phyloP scores from a whole-genome alignment of 2,113 vertebrate genomes.

The Glaucomys volans region DNA sequence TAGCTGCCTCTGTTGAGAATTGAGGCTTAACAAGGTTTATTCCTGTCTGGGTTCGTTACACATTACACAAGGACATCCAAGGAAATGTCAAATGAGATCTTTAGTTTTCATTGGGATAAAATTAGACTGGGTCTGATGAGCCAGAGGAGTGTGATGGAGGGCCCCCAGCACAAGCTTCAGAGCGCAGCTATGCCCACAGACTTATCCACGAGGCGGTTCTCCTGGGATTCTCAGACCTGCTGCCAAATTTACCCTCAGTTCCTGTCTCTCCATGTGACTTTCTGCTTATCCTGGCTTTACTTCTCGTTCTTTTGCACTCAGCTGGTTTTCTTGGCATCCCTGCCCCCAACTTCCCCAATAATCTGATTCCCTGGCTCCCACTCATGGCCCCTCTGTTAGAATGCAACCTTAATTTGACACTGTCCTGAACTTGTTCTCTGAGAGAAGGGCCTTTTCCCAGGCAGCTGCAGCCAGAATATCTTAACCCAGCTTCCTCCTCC shows the following conservation, averaged over 20 bases:
- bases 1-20: conserved; percentile 12
- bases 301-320: conserved; percentile 43
- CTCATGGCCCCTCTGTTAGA: not conserved
- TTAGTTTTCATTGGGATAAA: conserved; percentile 75
- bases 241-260: conserved; percentile 67
- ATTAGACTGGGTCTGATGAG: conserved; percentile 68
- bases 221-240: conserved; percentile 52
- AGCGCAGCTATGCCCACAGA: conserved; percentile 41
- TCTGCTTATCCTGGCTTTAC: conserved; percentile 73
- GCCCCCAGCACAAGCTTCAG: conserved; percentile 26
- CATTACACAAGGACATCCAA: conserved; percentile 61
- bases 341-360: conserved; percentile 62
- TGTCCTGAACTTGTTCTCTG: conserved; percentile 57
- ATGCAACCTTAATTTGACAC: conserved; percentile 55
- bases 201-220: conserved; percentile 11
- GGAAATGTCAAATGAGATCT: conserved; percentile 75
- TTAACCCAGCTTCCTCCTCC: not conserved
- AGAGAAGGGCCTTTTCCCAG: conserved; percentile 50
- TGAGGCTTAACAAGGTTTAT: conserved; percentile 65
- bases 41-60: conserved; percentile 62
- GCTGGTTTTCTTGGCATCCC: conserved; percentile 48
- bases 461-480: not conserved
- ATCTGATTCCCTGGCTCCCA: conserved; percentile 30
- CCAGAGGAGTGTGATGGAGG: conserved; percentile 33
- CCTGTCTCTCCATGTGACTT: conserved; percentile 60